phyloP scores from a whole-genome alignment of 2,888 invertebrate species.

The Horisme vitalbata region DNA sequence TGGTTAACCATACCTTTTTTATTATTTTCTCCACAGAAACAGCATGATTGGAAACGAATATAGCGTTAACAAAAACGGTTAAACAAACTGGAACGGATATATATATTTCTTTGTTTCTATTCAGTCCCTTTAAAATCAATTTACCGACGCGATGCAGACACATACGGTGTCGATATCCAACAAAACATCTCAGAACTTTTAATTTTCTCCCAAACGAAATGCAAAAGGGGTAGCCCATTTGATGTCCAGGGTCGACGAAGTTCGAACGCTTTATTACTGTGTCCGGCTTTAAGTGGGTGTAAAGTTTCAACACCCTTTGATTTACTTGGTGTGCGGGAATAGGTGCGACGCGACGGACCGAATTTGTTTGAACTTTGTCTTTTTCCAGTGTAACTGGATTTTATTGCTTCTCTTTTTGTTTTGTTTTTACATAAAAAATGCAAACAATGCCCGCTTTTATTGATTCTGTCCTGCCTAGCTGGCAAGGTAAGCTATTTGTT shows the following conservation, averaged over 20 bases:
- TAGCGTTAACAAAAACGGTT: no score
- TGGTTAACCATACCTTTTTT: no score
- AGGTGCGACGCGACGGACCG: slow-evolving; percentile 62
- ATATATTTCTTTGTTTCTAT: no score
- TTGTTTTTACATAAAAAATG: slow-evolving; percentile 33
- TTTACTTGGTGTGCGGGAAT: slow-evolving; percentile 76
- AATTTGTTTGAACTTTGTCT: slow-evolving; percentile 68
- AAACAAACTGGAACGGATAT: no score
- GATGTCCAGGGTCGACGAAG: slow-evolving; percentile 79
- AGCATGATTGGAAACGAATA: no score
- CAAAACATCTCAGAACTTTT: slow-evolving; percentile 64
- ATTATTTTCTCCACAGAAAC: no score
- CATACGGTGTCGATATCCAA: slow-evolving; percentile 7
- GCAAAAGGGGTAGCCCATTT: slow-evolving; percentile 75
- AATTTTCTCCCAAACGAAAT: slow-evolving; percentile 72
- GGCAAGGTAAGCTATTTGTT: slow-evolving; percentile 33
- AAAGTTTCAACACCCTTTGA: slow-evolving; percentile 84
- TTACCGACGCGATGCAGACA: not conserved
- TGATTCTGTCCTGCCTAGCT: slow-evolving; percentile 27
- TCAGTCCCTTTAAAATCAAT: not conserved
- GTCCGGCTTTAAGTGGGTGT: slow-evolving; percentile 83
- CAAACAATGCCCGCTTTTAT: slow-evolving; percentile 25
- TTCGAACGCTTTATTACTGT: slow-evolving; percentile 83
- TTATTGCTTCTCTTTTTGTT: slow-evolving; percentile 51
- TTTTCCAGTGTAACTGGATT: slow-evolving; percentile 51